Evolutionary conservation across 2,888 invertebrate genomes (phyloP).

Genomic region (Parapristionchus giblindavisi): DNA sequence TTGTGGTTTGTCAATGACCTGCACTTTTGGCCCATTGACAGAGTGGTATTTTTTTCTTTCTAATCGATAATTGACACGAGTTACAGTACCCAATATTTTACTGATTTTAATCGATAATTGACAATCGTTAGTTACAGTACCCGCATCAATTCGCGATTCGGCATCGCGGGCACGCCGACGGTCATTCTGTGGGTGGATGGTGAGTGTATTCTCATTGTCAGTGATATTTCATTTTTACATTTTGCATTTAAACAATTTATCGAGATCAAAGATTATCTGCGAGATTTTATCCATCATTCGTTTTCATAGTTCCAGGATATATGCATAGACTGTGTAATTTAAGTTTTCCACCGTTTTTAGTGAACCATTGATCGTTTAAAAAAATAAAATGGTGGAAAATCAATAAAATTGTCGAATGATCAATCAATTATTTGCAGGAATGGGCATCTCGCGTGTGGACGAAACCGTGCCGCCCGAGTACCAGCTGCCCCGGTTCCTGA

Average conservation of each 20-base stretch:
- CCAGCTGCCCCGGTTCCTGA: conserved; percentile 16
- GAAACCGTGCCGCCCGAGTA: not conserved
- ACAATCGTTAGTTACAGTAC: conserved; percentile 3
- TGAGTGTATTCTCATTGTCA: no score
- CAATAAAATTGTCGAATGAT: not conserved
- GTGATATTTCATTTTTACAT: no score
- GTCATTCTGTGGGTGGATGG: conserved; percentile 89
- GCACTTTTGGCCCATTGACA: no score
- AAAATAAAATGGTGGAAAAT: not conserved
- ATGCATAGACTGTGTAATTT: not conserved
- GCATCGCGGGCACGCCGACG: conserved; percentile 88
- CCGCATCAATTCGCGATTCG: conserved; percentile 84
- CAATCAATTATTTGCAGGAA: conserved; percentile 8
- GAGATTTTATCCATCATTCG: no score
- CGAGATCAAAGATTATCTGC: conserved; percentile 1
- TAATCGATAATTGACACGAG: no score
- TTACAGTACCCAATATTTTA: no score
- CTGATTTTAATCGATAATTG: not conserved
- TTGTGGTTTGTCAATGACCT: no score
- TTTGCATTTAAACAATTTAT: not conserved
- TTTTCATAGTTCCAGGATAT: not conserved
- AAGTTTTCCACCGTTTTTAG: not conserved
- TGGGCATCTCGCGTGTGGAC: conserved; percentile 25
- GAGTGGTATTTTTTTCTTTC: no score
- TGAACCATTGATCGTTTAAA: not conserved